Conservation (phyloP, 2,888 invertebrate genomes). For the Eristalis intricaria region DNA sequence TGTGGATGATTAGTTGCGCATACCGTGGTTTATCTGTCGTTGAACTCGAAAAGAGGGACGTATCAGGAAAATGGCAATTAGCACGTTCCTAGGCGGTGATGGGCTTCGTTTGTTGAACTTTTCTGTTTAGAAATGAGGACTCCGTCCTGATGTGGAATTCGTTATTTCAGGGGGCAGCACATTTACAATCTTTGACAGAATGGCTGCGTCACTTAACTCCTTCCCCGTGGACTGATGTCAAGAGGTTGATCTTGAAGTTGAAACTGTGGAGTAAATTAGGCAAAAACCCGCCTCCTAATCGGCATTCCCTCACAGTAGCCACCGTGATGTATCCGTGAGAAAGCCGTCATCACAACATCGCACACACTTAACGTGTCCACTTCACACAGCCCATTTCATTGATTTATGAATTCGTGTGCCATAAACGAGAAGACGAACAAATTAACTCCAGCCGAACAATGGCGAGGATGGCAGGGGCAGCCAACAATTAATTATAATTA, state of each 20-base stretch:
- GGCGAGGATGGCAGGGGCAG: not conserved
- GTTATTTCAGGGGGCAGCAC: too few relatives aligned
- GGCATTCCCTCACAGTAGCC: not conserved
- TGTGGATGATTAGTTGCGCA: not conserved
- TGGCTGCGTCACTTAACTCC: too few relatives aligned
- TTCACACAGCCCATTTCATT: not conserved
- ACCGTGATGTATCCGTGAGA: not conserved
- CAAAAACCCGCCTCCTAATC: not conserved
- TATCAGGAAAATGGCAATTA: not conserved
- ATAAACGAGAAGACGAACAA: not conserved
- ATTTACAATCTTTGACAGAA: too few relatives aligned
- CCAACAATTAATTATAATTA: conserved; percentile 35
- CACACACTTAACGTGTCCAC: not conserved
- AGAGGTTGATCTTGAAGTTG: too few relatives aligned
- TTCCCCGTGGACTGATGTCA: too few relatives aligned
- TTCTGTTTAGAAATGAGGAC: too few relatives aligned
- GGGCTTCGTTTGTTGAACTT: too few relatives aligned
- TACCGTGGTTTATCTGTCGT: not conserved
- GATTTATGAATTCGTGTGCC: conserved; percentile 15
- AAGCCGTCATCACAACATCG: not conserved
- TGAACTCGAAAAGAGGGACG: not conserved
- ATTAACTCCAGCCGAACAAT: conserved; percentile 1
- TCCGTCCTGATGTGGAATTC: too few relatives aligned
- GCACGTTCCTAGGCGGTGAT: not conserved
- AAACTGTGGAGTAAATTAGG: too few relatives aligned